Conservation (phyloP, 2,888 invertebrate species). For the Polydrusus pterygomalis region DNA sequence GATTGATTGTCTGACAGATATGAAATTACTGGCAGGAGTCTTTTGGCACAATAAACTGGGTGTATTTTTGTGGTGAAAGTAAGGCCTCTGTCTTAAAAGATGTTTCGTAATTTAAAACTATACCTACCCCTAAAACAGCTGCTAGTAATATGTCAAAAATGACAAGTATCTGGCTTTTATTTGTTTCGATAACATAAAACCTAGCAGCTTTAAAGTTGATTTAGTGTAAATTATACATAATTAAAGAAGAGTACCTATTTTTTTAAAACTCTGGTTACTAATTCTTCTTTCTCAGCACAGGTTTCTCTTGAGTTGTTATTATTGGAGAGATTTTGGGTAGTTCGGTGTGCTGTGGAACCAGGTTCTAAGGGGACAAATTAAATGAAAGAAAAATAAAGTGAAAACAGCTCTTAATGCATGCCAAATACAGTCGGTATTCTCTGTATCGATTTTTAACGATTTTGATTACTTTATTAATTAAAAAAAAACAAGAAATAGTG, state of each 20-base stretch:
- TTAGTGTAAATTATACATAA: background rate
- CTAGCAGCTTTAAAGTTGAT: constrained; percentile 11
- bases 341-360: no score
- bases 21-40: background rate
- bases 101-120: constrained; percentile 28
- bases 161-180: constrained; percentile 42
- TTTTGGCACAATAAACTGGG: constrained; percentile 12
- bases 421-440: no score
- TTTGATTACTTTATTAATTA: no score
- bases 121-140: constrained; percentile 25
- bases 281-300: background rate
- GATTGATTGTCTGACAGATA: background rate
- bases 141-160: constrained; percentile 28
- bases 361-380: no score
- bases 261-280: background rate
- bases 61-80: constrained; percentile 42
- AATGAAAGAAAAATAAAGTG: no score
- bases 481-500: no score
- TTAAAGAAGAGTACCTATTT: no score
- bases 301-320: no score
- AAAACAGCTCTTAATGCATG: no score
- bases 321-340: no score
- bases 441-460: no score
- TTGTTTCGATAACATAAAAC: constrained; percentile 20
- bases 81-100: constrained; percentile 31